Evolutionary conservation across 2,797 vertebrate genomes (phyloP), one percentile per base, ranked within the genome.

Genomic region (Oreochromis grahami): DNA sequence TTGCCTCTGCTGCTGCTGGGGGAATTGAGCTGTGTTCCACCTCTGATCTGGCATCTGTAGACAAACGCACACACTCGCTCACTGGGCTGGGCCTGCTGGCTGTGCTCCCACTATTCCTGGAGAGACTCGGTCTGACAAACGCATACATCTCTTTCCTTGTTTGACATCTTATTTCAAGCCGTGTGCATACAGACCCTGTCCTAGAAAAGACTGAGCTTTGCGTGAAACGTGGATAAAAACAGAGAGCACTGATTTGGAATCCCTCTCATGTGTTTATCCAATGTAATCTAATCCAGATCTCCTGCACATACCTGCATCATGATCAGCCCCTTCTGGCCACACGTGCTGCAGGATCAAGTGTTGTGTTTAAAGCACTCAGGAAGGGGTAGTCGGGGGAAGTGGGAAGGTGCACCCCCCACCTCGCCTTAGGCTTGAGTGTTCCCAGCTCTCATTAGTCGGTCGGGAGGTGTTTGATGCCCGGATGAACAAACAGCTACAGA

Each of bases 21-120:
- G 41, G 87, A 90, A 84, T 93, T 86, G 83, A 91, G 85, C 87
- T 51, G 82, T 84, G 85, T 83, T 90, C 76, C 70, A 83, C 84
- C 85, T 88, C 88, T 91, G 87, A 84, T 89, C 84, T 88, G 84
- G 84, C 89, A 89, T 92, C 84, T 84, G 80, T 52, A 74, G 50
- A 87, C 52, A 72, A 81, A 70, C 70, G 56, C 24, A 60, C 43
- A 78, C 60, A 52, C 56, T 60, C 53, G 53, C 63, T 43, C 56
- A 51, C 43, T 81, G 70, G 78, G 14, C 68, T 26, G 78, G 26
- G 68, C 51, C 72, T 86, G 10, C 90, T 77, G 68, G 52, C 79
- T 81, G 53, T 82, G 45, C 76, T 84, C 56, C 81, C 72, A 14
- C 77, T 77, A 6, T 86, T 92, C 83, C 82, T 90, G 81, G 78